phyloP scores from a whole-genome alignment of 2,888 invertebrate species.

The Salpingus planirostris region DNA sequence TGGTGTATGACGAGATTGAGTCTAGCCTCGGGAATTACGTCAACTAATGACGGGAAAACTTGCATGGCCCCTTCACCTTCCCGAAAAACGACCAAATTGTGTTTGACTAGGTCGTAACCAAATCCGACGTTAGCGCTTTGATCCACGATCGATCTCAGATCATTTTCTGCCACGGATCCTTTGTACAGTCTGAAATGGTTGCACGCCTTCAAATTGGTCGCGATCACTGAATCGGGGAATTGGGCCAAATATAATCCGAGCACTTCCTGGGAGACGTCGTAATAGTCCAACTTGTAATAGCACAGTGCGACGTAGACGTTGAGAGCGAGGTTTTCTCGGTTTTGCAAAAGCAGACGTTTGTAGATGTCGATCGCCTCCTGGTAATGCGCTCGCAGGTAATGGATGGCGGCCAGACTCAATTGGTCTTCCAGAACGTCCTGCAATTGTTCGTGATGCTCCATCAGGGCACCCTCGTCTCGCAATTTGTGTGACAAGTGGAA shows the following conservation, averaged over 20 bases:
- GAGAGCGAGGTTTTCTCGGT: slow-evolving; percentile 84
- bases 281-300: slow-evolving; percentile 97
- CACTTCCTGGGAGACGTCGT: slow-evolving; percentile 97
- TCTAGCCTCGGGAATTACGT: slow-evolving; percentile 93
- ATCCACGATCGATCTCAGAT: slow-evolving; percentile 70
- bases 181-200: slow-evolving; percentile 82
- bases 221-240: slow-evolving; percentile 88
- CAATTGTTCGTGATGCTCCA: slow-evolving; percentile 75
- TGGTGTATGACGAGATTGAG: slow-evolving; percentile 93
- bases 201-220: slow-evolving; percentile 86
- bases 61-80: slow-evolving; percentile 92
- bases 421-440: slow-evolving; percentile 91
- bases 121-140: slow-evolving; percentile 64
- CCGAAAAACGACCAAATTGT: slow-evolving; percentile 91
- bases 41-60: slow-evolving; percentile 78
- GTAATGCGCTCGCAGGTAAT: slow-evolving; percentile 92
- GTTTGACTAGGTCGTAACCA: slow-evolving; percentile 86
- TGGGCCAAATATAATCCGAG: slow-evolving; percentile 85
- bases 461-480: slow-evolving; percentile 75
- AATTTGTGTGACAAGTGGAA: slow-evolving; percentile 94
- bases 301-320: slow-evolving; percentile 97
- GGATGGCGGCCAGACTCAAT: slow-evolving; percentile 89
- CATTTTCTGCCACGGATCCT: slow-evolving; percentile 89
- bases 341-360: slow-evolving; percentile 82
- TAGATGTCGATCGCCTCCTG: slow-evolving; percentile 99